Evolutionary conservation across 2,888 invertebrate genomes (phyloP).

Genomic region (Clepsis dumicolana): DNA sequence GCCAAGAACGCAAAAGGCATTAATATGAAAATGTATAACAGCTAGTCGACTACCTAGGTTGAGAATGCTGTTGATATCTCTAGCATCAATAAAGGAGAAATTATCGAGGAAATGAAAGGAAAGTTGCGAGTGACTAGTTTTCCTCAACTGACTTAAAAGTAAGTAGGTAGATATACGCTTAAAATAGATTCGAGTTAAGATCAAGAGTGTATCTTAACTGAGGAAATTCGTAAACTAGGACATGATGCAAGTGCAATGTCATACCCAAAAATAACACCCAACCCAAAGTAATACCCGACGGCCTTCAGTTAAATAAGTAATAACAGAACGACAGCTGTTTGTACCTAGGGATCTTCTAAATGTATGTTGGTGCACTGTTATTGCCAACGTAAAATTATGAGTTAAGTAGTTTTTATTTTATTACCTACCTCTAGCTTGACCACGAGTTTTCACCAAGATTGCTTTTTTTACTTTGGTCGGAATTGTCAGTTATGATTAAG

Average conservation of each 20-base stretch:
- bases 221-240: neutral
- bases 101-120: constrained; percentile 22
- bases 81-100: too few species aligned
- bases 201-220: neutral
- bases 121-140: neutral
- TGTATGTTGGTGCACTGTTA: constrained; percentile 6
- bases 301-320: neutral
- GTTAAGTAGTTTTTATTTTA: too few species aligned
- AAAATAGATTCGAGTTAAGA: neutral
- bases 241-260: constrained; percentile 12
- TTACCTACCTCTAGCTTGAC: too few species aligned
- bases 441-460: too few species aligned
- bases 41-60: too few species aligned
- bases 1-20: too few species aligned
- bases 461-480: too few species aligned
- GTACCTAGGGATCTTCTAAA: neutral
- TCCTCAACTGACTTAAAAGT: too few species aligned
- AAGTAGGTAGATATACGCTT: neutral
- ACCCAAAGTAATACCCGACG: neutral
- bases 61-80: too few species aligned
- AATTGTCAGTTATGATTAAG: too few species aligned
- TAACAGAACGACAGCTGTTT: neutral
- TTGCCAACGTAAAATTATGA: too few species aligned
- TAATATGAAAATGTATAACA: neutral
- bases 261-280: constrained; percentile 17